phyloP scores from a whole-genome alignment of 2,797 vertebrate genomes.

The Leucoraja ocellata region DNA sequence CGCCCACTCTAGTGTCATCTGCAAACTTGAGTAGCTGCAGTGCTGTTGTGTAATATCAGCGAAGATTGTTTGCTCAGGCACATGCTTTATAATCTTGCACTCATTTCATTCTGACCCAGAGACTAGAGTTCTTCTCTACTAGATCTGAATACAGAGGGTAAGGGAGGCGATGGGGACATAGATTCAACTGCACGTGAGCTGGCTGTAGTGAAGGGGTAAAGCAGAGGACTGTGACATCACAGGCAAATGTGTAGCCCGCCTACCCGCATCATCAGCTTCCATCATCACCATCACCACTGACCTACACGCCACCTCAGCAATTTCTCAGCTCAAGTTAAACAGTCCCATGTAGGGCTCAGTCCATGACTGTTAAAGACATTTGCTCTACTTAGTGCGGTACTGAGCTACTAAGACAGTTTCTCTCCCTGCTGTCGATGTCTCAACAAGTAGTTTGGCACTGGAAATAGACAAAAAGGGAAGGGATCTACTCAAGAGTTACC shows the following conservation, averaged over 20 bases:
- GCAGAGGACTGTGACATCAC: conserved; percentile 26
- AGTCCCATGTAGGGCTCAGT: background rate
- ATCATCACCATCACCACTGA: background rate
- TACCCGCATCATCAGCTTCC: background rate
- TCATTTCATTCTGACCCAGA: background rate
- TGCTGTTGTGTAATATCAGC: background rate
- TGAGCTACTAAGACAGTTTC: background rate
- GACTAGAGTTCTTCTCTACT: background rate
- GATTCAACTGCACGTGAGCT: background rate
- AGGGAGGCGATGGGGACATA: background rate
- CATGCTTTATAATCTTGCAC: background rate
- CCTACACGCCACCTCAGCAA: background rate
- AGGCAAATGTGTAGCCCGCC: background rate
- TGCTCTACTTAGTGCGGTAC: background rate
- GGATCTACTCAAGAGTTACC: background rate
- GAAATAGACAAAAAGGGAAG: background rate
- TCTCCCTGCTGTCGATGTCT: background rate
- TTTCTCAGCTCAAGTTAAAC: background rate
- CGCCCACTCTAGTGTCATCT: too few species aligned
- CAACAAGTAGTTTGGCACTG: background rate
- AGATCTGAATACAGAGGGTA: background rate
- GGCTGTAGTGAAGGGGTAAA: background rate
- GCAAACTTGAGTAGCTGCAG: background rate
- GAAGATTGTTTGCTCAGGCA: background rate
- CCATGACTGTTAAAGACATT: background rate